Percentiles rank a stretch among this genome's conserved stretches.
These are phyloP conservation scores for Eugnorisma glareosa DNA, from an alignment of 2,888 invertebrate genomes.

Conservation along the genomic window DNA sequence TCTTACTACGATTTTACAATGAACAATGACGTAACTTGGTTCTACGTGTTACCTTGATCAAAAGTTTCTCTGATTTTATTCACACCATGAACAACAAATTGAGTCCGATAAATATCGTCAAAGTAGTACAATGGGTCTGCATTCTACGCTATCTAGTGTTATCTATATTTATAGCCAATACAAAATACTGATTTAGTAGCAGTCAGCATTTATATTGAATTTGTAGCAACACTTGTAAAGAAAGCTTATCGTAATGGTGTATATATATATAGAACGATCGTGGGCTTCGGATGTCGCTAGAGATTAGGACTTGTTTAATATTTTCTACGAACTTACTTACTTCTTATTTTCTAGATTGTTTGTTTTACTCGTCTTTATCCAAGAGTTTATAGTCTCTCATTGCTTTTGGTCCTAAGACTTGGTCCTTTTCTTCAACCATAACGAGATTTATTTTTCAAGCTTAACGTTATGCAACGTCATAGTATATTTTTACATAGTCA, in stretches of 20 bases:
- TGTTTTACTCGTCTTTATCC: conserved; percentile 32
- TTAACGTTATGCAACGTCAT: conserved; percentile 17
- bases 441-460: conserved; percentile 18
- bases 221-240: conserved; percentile 53
- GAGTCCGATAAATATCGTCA: conserved; percentile 22
- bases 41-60: conserved; percentile 53
- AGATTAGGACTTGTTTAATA: conserved; percentile 62
- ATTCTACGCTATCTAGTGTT: conserved; percentile 24
- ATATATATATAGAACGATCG: conserved; percentile 62
- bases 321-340: conserved; percentile 30
- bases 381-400: conserved; percentile 18
- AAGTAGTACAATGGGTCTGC: conserved; percentile 31
- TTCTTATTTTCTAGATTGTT: conserved; percentile 38
- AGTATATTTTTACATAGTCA: conserved; percentile 23
- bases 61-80: conserved; percentile 44
- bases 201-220: conserved; percentile 38
- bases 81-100: conserved; percentile 27
- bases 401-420: conserved; percentile 12
- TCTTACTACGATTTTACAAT: neutral
- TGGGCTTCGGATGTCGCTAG: conserved; percentile 50
- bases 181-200: conserved; percentile 35
- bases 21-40: conserved; percentile 19
- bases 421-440: neutral
- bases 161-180: conserved; percentile 39
- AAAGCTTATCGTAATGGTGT: conserved; percentile 51